Conservation (phyloP, 2,113 vertebrate species). For the Xiphorhynchus elegans region DNA sequence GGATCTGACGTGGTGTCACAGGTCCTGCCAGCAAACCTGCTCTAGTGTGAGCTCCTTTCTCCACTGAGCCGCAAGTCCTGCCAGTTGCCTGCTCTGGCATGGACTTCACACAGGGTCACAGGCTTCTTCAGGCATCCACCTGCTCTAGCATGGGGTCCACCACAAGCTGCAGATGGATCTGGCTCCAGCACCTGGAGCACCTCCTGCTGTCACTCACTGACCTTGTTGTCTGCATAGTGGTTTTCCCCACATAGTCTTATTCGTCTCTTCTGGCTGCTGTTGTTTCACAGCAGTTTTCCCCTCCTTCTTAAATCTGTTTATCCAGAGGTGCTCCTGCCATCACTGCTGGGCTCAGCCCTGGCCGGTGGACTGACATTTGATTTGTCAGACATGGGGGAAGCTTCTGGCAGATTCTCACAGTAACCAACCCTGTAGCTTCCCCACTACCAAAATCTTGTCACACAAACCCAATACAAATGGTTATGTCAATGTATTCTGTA, state of each 20-base stretch:
- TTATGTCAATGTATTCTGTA: not conserved
- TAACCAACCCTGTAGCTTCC: not conserved
- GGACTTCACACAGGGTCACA: not conserved
- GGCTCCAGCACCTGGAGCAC: not conserved
- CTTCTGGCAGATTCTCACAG: not conserved
- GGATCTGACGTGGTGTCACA: not conserved
- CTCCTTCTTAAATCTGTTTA: not conserved
- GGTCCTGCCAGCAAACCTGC: not conserved
- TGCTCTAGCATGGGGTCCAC: not conserved
- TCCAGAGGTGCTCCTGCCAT: not conserved
- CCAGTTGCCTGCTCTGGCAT: not conserved
- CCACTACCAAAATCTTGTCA: not conserved
- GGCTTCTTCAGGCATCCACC: not conserved
- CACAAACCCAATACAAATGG: not conserved
- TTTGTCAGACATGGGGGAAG: not conserved
- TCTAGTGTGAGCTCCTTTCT: not conserved
- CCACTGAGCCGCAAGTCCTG: not conserved
- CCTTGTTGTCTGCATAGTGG: not conserved
- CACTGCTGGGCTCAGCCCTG: not conserved
- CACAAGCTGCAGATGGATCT: not conserved
- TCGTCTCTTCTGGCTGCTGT: not conserved
- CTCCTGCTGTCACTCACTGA: not conserved
- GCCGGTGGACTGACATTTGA: too few species aligned
- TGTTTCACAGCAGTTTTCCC: not conserved
- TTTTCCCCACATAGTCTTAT: not conserved